Evolutionary conservation across 2,888 invertebrate genomes (phyloP).

Genomic region (Lasioglossum marginatum): DNA sequence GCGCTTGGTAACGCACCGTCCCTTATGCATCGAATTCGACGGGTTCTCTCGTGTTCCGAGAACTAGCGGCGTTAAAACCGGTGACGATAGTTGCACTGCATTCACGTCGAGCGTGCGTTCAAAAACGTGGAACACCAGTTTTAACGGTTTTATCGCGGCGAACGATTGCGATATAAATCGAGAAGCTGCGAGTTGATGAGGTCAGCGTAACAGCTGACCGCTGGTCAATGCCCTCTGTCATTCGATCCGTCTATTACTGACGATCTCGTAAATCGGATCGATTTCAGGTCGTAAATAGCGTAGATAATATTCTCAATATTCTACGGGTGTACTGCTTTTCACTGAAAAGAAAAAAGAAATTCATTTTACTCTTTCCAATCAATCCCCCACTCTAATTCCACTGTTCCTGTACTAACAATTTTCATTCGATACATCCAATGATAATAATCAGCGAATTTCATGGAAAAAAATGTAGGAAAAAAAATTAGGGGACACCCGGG

Average conservation of each 20-base stretch:
- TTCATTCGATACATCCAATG: neutral
- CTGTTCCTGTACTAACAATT: neutral
- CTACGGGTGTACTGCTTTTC: neutral
- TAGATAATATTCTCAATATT: neutral
- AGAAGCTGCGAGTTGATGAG: slow-evolving; percentile 52
- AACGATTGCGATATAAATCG: slow-evolving; percentile 39
- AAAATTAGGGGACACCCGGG: slow-evolving; percentile 88
- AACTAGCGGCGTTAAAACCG: neutral
- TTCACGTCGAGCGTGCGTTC: neutral
- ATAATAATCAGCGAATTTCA: neutral
- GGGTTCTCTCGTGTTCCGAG: neutral
- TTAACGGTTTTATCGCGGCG: slow-evolving; percentile 46
- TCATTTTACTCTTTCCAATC: neutral
- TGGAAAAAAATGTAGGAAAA: slow-evolving; percentile 38
- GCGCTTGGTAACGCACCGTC: neutral
- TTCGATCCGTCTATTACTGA: slow-evolving; percentile 43
- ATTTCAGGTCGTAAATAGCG: slow-evolving; percentile 38
- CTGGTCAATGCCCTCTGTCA: slow-evolving; percentile 65
- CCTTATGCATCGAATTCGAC: neutral
- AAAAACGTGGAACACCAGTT: slow-evolving; percentile 21
- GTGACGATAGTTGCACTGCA: neutral
- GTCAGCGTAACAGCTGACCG: slow-evolving; percentile 62
- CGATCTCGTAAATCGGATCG: slow-evolving; percentile 38
- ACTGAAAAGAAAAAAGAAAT: neutral
- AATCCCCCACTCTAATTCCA: neutral